These are phyloP conservation scores for Megaleporinus macrocephalus DNA, from an alignment of 2,113 vertebrate species.

Conservation along the genomic window DNA sequence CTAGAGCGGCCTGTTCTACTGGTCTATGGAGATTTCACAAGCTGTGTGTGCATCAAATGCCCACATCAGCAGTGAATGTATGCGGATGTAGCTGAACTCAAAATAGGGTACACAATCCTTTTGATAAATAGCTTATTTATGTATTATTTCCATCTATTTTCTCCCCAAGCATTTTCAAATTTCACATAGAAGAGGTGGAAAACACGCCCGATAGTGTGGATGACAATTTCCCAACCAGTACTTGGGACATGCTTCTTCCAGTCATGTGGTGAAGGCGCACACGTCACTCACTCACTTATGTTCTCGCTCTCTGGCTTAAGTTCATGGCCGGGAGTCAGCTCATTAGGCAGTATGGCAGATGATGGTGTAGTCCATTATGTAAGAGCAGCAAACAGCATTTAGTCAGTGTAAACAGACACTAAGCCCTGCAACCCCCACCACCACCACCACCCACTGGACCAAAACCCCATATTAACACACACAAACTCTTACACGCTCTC, in stretches of 20 bases:
- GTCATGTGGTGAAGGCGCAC: neutral
- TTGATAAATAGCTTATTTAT: no score
- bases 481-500: neutral
- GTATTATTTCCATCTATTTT: no score
- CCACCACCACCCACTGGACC: slow-evolving; percentile 25
- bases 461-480: slow-evolving; percentile 47
- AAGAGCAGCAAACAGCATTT: slow-evolving; percentile 64
- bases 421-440: slow-evolving; percentile 40
- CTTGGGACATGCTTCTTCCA: neutral
- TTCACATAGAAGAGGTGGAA: no score
- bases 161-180: no score
- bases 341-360: slow-evolving; percentile 72
- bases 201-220: no score
- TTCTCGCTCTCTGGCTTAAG: slow-evolving; percentile 61
- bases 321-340: slow-evolving; percentile 73
- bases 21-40: no score
- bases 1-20: no score
- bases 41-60: no score
- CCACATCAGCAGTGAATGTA: no score
- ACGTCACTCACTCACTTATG: neutral
- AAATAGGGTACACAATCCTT: no score
- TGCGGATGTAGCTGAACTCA: no score
- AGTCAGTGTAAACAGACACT: slow-evolving; percentile 67
- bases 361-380: slow-evolving; percentile 71
- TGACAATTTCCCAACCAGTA: no score